These are phyloP conservation scores for Madoqua kirkii DNA, from an alignment of 2,113 vertebrate genomes.

Conservation along the genomic window DNA sequence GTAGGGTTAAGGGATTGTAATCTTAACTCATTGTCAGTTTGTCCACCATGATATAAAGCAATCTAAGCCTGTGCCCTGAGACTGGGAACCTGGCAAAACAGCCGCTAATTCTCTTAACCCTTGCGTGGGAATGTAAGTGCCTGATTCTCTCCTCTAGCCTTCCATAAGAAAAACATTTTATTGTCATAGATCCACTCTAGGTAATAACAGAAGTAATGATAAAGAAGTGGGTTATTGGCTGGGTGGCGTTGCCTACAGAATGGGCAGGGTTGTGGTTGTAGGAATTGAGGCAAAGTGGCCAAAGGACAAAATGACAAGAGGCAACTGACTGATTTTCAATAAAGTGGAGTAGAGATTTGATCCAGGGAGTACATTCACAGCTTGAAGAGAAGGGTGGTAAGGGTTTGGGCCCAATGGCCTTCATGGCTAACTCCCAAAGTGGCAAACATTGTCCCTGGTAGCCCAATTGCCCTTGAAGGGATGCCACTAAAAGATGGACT, in stretches of 20 bases:
- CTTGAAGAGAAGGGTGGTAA: neutral
- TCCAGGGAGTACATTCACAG: neutral
- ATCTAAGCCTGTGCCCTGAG: neutral
- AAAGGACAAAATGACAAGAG: neutral
- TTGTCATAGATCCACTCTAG: neutral
- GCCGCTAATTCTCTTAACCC: neutral
- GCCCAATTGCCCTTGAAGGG: neutral
- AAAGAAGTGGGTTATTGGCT: neutral
- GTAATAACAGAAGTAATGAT: neutral
- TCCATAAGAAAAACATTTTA: neutral
- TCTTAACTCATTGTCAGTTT: neutral
- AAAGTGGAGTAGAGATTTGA: neutral
- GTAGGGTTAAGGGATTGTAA: neutral
- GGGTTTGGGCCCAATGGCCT: neutral
- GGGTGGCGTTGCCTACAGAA: neutral
- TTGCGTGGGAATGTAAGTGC: neutral
- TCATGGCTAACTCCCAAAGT: neutral
- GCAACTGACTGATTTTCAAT: neutral
- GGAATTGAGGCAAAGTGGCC: neutral
- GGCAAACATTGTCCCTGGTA: neutral
- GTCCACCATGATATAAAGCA: neutral
- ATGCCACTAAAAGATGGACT: neutral
- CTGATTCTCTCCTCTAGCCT: neutral
- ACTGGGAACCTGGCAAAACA: neutral
- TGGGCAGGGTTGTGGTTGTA: neutral